Evolutionary conservation across 2,888 invertebrate species (phyloP).

Genomic region (Drosophila affinis): DNA sequence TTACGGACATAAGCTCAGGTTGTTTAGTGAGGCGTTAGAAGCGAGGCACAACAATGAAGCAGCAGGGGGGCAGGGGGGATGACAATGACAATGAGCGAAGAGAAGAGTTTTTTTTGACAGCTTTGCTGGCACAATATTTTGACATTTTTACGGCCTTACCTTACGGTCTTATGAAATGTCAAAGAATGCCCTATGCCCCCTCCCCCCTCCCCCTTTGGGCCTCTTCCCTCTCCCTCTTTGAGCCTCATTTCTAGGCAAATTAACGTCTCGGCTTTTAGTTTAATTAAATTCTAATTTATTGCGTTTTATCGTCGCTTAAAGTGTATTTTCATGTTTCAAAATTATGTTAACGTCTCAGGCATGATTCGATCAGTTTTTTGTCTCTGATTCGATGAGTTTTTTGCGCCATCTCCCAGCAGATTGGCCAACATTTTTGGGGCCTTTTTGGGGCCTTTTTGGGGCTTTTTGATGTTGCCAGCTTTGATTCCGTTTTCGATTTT

Average conservation of each 20-base stretch:
- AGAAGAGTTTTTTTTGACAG: conserved; percentile 61
- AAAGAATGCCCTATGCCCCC: conserved; percentile 49
- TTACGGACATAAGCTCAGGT: conserved; percentile 75
- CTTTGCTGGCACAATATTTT: conserved; percentile 73
- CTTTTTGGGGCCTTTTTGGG: too few relatives aligned
- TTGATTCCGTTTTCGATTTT: conserved; percentile 41
- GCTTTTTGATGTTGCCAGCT: conserved; percentile 24
- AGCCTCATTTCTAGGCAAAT: conserved; percentile 34
- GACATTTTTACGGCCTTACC: conserved; percentile 73
- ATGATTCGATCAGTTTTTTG: conserved; percentile 28
- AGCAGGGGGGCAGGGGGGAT: conserved; percentile 34
- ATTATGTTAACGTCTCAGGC: conserved; percentile 46
- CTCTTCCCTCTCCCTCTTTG: not conserved
- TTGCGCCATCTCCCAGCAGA: conserved; percentile 23
- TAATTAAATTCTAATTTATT: conserved; percentile 78
- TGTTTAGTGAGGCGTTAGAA: conserved; percentile 76
- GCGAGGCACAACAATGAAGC: conserved; percentile 57
- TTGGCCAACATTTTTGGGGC: conserved; percentile 7
- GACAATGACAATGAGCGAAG: conserved; percentile 57
- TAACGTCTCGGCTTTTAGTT: conserved; percentile 58
- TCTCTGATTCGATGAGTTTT: conserved; percentile 46
- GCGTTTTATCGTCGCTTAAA: conserved; percentile 68
- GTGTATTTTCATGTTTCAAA: conserved; percentile 72
- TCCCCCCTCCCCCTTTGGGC: not conserved
- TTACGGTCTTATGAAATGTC: conserved; percentile 62